A percentile compares a stretch with the other conserved stretches of the same genome.
Evolutionary conservation across 2,113 vertebrate genomes (phyloP).

Genomic region (Anseranas semipalmata): DNA sequence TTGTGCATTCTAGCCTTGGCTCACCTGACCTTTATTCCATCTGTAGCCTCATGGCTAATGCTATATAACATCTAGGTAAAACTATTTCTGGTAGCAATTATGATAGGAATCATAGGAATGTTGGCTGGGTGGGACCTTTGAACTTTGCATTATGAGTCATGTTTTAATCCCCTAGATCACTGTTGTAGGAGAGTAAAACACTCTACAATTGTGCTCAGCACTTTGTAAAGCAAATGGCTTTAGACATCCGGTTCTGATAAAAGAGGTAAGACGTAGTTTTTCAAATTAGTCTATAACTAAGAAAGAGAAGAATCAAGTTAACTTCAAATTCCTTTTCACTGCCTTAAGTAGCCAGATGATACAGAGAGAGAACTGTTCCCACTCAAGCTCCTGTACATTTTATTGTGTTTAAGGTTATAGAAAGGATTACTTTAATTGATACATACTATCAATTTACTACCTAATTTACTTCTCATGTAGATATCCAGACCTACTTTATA

Average conservation of each 20-base stretch:
- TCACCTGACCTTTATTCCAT: conserved; percentile 4
- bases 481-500: neutral
- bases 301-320: neutral
- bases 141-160: neutral
- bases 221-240: neutral
- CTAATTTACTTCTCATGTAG: neutral
- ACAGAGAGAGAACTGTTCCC: neutral
- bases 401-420: neutral
- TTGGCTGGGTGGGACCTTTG: neutral
- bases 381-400: neutral
- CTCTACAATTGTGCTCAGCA: neutral
- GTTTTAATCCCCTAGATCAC: neutral
- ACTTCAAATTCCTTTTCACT: neutral
- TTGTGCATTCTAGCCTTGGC: neutral
- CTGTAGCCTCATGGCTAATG: neutral
- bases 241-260: neutral
- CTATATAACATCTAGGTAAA: neutral
- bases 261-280: neutral
- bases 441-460: neutral
- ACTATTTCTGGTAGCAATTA: conserved; percentile 36
- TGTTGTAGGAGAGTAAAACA: neutral
- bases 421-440: neutral
- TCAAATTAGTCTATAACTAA: neutral
- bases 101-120: conserved; percentile 16
- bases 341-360: neutral